These are phyloP conservation scores for Porites cylindrica DNA, from an alignment of 92 coral and sea anemone species.

Conservation along the genomic window DNA sequence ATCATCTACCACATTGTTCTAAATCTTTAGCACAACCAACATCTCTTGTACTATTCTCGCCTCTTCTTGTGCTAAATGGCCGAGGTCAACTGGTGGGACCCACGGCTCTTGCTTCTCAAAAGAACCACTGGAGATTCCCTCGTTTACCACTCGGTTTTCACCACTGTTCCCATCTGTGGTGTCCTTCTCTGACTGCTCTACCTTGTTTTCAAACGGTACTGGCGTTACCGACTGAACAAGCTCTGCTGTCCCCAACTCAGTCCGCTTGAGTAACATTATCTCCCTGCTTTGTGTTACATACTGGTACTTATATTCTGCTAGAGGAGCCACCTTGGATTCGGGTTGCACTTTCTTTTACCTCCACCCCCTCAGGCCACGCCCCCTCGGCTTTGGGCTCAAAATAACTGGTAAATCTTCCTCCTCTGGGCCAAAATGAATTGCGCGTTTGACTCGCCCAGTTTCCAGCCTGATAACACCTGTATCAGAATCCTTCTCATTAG, in stretches of 20 bases:
- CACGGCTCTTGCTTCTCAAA: not conserved
- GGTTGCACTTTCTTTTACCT: slow-evolving; percentile 7
- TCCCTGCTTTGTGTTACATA: slow-evolving; percentile 16
- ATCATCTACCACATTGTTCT: slow-evolving; percentile 42
- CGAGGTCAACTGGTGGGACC: slow-evolving; percentile 19
- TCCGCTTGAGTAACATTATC: slow-evolving; percentile 16
- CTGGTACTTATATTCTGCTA: slow-evolving; percentile 17
- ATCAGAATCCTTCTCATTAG: slow-evolving; percentile 11
- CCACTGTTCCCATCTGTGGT: not conserved
- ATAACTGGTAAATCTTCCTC: slow-evolving; percentile 25
- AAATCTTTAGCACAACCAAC: slow-evolving; percentile 47
- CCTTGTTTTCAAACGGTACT: slow-evolving; percentile 46
- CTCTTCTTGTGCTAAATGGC: slow-evolving; percentile 48
- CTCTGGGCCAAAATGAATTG: slow-evolving; percentile 11
- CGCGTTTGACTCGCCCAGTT: not conserved
- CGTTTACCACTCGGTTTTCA: not conserved
- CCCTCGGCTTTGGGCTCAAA: slow-evolving; percentile 31
- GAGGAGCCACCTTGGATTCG: slow-evolving; percentile 10
- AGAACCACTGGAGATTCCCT: no score
- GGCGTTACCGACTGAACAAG: slow-evolving; percentile 59
- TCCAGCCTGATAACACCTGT: not conserved
- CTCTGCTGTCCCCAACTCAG: slow-evolving; percentile 44
- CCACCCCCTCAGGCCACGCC: slow-evolving; percentile 27
- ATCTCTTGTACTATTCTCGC: slow-evolving; percentile 45
- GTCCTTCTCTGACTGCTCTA: not conserved